Evolutionary conservation across 2,113 vertebrate species (phyloP).

Genomic region (Poicephalus meyeri): DNA sequence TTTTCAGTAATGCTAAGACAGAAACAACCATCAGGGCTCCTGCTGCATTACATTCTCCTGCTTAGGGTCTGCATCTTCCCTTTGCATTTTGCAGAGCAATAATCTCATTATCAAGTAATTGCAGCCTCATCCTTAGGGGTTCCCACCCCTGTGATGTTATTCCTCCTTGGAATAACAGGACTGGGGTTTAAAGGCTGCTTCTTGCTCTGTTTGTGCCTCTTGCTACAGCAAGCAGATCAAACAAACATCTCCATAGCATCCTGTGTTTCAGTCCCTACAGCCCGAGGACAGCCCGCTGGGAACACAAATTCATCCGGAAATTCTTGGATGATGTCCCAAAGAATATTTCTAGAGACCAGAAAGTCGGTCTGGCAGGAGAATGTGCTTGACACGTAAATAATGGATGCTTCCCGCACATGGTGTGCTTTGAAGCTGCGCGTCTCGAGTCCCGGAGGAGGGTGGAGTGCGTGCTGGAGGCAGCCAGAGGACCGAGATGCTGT

Average conservation of each 20-base stretch:
- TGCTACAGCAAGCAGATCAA: background rate
- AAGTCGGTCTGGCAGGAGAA: conserved; percentile 50
- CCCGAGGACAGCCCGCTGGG: conserved; percentile 11
- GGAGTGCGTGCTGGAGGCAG: background rate
- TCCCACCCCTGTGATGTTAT: background rate
- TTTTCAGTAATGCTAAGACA: background rate
- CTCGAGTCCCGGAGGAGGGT: background rate
- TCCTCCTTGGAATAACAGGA: background rate
- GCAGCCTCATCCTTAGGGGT: background rate
- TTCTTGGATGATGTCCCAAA: conserved; percentile 54
- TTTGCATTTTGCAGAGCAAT: background rate
- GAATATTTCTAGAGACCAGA: conserved; percentile 56
- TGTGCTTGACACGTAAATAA: conserved; percentile 49
- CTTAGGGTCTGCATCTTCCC: background rate
- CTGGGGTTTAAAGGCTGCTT: background rate
- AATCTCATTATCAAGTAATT: background rate
- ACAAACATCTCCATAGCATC: background rate
- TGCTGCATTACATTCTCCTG: background rate
- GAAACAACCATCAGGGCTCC: background rate
- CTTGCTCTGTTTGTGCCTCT: background rate
- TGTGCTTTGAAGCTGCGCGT: background rate
- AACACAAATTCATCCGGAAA: conserved; percentile 40
- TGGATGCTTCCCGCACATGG: conserved; percentile 42
- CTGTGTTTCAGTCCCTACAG: background rate
- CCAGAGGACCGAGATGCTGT: background rate